Percentiles rank a stretch among this genome's conserved stretches.
Evolutionary conservation across 2,797 vertebrate species (phyloP).

Genomic region (Vipera latastei): DNA sequence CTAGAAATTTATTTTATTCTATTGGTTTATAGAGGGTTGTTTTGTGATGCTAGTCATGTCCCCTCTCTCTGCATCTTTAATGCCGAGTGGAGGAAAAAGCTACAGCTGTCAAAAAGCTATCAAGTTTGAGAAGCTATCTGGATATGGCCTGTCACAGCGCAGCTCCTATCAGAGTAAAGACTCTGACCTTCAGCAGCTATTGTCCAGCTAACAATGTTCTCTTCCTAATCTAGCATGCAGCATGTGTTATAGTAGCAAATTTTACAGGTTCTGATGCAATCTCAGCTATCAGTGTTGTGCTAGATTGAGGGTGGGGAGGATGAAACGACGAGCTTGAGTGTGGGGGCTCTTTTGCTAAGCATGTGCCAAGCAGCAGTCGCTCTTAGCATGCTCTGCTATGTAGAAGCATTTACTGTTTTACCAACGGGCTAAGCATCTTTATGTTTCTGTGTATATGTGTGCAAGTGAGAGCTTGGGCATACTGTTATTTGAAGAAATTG

Average conservation of each 20-base stretch:
- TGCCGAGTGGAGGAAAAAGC: neutral
- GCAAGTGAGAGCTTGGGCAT: conserved; percentile 12
- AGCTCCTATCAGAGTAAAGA: neutral
- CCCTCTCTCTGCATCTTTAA: neutral
- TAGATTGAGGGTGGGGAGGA: neutral
- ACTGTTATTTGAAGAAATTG: neutral
- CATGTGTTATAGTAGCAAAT: conserved; percentile 15
- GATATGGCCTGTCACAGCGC: neutral
- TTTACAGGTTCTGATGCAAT: neutral
- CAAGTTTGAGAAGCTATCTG: neutral
- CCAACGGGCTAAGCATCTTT: conserved; percentile 13
- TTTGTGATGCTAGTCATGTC: conserved; percentile 1
- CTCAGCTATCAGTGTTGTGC: conserved; percentile 3
- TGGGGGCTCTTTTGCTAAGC: conserved; percentile 18
- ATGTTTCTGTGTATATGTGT: conserved; percentile 9
- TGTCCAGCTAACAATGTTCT: conserved; percentile 14
- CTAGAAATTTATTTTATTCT: neutral
- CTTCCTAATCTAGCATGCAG: conserved; percentile 36
- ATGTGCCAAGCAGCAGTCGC: conserved; percentile 17
- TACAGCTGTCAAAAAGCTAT: neutral
- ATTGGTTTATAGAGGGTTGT: neutral
- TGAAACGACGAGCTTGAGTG: neutral
- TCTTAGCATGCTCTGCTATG: conserved; percentile 23
- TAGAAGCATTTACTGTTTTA: conserved; percentile 10
- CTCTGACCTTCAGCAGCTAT: neutral